Base-by-base conservation (phyloP, 64 coral and sea anemone species). In the Pocillopora verrucosa region DNA sequence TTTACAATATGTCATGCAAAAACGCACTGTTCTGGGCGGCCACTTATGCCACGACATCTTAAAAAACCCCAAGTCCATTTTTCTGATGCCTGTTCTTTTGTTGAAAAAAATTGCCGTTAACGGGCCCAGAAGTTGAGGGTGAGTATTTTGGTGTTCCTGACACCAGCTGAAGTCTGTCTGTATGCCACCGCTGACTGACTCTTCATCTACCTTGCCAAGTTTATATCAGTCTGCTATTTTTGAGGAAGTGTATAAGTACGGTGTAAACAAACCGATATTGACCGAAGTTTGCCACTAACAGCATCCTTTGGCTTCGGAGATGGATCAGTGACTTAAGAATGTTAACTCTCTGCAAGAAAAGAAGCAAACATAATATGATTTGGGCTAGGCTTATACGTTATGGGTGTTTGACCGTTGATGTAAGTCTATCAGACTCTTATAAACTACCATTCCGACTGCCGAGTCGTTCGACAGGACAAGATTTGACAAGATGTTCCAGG, bases 211-310 rank as follows among this genome's bases (percentile, higher is more conserved):
- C 20, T 70, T 70, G n/a, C 22, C 22, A 70, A 51, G 70, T 22
- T 94, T 51, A 99, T 90, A 99, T 99, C 59, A 99, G 75, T 35
- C 94, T 87, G 91, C 94, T 99, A 60, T 93, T 99, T 36, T 95
- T 94, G 37, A 99, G 86, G 79, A 95, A 95, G 76, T 99, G 97
- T 75, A 99, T 99, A 65, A 99, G 76, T 68, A 87, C 65, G 34
- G 91, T 61, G 65, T 99, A 99, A 56, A 99, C 94, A 82, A 99
- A 99, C 36, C 91, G 91, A 91, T 99, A 99, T 69, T 99, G 97
- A 9, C 94, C 97, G 72, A 99, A 92, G 65, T 95, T 99, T 77
- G 90, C 88, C 59, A 99, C 94, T 45, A 99, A 84, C 24, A 89
- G 75, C 97, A 99, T 99, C 38, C 97, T 84, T 75, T 99, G 97